Conservation (phyloP, 2,113 vertebrate species). For the Malurus cyaneus region DNA sequence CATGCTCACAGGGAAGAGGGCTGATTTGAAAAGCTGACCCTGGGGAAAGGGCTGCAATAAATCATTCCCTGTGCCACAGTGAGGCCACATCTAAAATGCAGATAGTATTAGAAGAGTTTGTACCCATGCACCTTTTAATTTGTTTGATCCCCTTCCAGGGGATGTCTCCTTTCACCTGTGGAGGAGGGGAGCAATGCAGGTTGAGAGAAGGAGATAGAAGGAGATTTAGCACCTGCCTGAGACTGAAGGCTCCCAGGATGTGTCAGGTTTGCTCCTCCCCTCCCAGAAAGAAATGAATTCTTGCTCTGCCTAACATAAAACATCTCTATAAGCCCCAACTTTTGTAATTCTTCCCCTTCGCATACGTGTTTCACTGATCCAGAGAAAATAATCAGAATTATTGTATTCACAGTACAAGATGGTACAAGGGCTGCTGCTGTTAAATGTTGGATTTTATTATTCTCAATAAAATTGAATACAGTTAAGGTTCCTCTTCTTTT, state of each 20-base stretch:
- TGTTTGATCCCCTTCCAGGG: background rate
- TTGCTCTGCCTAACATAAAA: background rate
- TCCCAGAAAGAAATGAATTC: background rate
- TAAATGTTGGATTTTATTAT: background rate
- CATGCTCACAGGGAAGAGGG: background rate
- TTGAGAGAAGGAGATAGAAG: accelerated
- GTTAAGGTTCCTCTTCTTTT: background rate
- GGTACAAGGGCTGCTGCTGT: background rate
- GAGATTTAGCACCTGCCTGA: accelerated
- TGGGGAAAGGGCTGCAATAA: background rate
- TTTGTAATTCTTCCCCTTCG: background rate
- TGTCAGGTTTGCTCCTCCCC: background rate
- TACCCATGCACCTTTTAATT: background rate
- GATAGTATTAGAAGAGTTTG: accelerated
- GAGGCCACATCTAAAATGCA: too few relatives aligned
- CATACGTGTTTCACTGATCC: background rate
- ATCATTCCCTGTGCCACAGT: background rate
- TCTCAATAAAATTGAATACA: background rate
- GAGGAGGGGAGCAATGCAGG: accelerated
- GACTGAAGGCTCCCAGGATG: background rate
- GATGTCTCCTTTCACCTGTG: background rate
- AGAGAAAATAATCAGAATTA: background rate
- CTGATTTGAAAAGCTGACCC: background rate
- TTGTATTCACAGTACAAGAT: background rate
- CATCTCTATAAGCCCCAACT: background rate